Conservation (phyloP, 1,140 invertebrate species). For the Diachasma alloeum region DNA sequence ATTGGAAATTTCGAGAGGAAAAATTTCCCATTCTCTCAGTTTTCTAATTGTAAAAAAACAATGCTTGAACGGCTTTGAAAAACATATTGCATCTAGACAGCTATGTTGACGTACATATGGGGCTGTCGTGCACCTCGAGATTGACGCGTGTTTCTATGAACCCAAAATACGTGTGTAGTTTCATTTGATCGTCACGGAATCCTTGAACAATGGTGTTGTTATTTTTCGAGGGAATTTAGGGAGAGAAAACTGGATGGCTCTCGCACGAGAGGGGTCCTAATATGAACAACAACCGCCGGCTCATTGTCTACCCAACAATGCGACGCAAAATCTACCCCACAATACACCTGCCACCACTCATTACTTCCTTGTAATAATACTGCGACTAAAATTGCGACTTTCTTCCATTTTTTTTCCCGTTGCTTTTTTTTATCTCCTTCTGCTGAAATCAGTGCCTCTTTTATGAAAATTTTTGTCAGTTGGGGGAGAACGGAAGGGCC, state of each 20-base stretch:
- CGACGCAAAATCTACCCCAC: conserved; percentile 32
- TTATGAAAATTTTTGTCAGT: neutral
- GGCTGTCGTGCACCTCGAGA: neutral
- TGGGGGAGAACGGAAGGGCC: neutral
- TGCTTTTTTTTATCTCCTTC: neutral
- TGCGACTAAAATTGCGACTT: neutral
- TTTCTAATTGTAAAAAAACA: too few relatives aligned
- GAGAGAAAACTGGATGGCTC: neutral
- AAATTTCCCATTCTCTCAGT: neutral
- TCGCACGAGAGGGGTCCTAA: neutral
- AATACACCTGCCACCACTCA: conserved; percentile 55
- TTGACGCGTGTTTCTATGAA: neutral
- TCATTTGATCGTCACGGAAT: neutral
- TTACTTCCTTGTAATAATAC: conserved; percentile 33
- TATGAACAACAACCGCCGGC: conserved; percentile 36
- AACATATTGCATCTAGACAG: neutral
- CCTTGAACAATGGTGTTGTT: neutral
- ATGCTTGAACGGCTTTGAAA: neutral
- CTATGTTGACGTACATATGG: neutral
- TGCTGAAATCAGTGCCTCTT: neutral
- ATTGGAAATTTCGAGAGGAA: too few relatives aligned
- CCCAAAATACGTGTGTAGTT: neutral
- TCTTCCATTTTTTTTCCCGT: neutral
- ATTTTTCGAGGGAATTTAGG: neutral
- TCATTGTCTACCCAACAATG: conserved; percentile 51